phyloP scores from a whole-genome alignment of 1,140 invertebrate genomes.

The Tetragonula clypearis region DNA sequence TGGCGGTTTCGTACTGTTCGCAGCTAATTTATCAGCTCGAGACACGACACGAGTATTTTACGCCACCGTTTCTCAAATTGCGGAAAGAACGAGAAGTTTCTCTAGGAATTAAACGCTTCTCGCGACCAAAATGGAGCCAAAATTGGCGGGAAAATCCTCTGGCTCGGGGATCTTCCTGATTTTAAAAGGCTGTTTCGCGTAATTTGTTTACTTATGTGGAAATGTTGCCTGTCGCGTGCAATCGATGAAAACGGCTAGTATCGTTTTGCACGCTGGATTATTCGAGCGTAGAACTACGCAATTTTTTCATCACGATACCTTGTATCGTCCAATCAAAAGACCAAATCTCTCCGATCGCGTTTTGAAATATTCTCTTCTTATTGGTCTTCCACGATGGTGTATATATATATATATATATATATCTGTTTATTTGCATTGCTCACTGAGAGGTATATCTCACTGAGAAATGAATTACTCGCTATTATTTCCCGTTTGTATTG shows the following conservation, averaged over 20 bases:
- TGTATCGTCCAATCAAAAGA: slow-evolving; percentile 23
- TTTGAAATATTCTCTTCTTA: slow-evolving; percentile 15
- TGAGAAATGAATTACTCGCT: not conserved
- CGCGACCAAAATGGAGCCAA: not conserved
- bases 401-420: not conserved
- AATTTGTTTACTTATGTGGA: not conserved
- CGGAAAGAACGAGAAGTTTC: not conserved
- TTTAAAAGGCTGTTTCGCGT: not conserved
- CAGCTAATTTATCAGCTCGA: not conserved
- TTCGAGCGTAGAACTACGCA: not conserved
- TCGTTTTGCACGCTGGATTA: not conserved
- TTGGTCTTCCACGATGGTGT: not conserved
- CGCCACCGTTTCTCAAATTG: not conserved
- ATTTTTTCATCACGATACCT: not conserved
- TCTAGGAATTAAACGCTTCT: not conserved
- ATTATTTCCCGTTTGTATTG: not conserved
- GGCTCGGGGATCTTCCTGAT: not conserved
- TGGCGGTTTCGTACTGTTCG: not conserved
- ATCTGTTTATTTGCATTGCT: not conserved
- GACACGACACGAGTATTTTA: not conserved
- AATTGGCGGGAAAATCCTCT: slow-evolving; percentile 3
- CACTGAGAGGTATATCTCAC: not conserved
- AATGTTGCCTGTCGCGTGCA: too few relatives aligned
- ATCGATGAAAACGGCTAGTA: not conserved
- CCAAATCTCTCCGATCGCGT: not conserved